Evolutionary conservation across 2,797 vertebrate genomes (phyloP).

Genomic region (Limosa lapponica): DNA sequence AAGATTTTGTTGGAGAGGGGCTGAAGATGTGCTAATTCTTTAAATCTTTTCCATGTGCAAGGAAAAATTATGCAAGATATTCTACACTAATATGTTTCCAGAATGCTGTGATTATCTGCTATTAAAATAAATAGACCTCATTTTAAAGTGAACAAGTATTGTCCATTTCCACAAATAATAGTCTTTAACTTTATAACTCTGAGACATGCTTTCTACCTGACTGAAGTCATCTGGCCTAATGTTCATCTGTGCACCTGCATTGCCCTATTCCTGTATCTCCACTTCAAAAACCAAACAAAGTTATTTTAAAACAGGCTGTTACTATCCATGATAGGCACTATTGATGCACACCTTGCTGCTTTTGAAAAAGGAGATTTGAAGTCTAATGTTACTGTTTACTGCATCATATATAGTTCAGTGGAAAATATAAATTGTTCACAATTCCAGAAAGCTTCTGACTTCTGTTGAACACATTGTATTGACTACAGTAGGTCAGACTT

Average conservation of each 20-base stretch:
- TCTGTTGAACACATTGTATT: rapidly evolving
- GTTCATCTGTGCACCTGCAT: not conserved
- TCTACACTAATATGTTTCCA: not conserved
- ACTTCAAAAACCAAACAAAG: not conserved
- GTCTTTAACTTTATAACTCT: not conserved
- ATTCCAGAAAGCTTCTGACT: not conserved
- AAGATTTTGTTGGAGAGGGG: not conserved
- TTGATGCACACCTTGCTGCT: not conserved
- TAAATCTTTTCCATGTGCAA: not conserved
- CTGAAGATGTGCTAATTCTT: not conserved
- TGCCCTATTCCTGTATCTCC: not conserved
- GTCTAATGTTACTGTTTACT: not conserved
- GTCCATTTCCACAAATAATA: not conserved
- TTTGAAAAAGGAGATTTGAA: not conserved
- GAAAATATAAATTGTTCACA: not conserved
- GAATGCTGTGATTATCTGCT: not conserved
- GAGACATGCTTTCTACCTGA: not conserved
- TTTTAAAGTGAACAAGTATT: not conserved
- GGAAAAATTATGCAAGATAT: not conserved
- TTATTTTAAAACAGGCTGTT: not conserved
- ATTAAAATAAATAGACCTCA: not conserved
- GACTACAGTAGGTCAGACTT: not conserved
- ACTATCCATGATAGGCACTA: not conserved
- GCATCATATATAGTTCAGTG: not conserved
- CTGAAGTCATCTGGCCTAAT: not conserved